phyloP scores from a whole-genome alignment of 2,888 invertebrate genomes.

The Therioaphis trifolii region DNA sequence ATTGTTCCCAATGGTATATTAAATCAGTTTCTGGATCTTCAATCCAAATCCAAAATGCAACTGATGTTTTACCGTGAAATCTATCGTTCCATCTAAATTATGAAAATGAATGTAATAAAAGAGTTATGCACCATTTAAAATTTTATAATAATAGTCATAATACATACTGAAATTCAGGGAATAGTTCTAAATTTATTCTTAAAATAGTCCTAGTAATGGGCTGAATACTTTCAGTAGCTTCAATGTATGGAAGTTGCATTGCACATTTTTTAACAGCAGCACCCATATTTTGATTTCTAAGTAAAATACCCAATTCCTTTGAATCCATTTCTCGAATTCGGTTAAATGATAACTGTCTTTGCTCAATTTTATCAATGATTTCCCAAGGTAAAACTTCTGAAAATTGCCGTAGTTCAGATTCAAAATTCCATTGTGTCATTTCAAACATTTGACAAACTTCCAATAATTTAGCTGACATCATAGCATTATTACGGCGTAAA shows the following conservation, averaged over 20 bases:
- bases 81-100: slow-evolving; percentile 84
- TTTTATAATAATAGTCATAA: not conserved
- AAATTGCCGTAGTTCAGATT: slow-evolving; percentile 78
- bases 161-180: slow-evolving; percentile 73
- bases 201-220: slow-evolving; percentile 95
- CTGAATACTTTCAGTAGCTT: slow-evolving; percentile 86
- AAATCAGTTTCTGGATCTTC: slow-evolving; percentile 94
- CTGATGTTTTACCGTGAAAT: slow-evolving; percentile 86
- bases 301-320: slow-evolving; percentile 83
- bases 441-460: slow-evolving; percentile 93
- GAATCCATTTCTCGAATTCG: slow-evolving; percentile 87
- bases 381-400: slow-evolving; percentile 78
- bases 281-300: slow-evolving; percentile 83
- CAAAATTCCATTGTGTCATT: slow-evolving; percentile 87
- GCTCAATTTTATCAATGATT: slow-evolving; percentile 83
- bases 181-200: slow-evolving; percentile 82
- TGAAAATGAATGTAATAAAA: not conserved
- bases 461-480: slow-evolving; percentile 87
- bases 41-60: slow-evolving; percentile 98
- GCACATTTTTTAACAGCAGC: slow-evolving; percentile 83
- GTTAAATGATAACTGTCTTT: slow-evolving; percentile 78
- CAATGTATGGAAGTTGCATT: slow-evolving; percentile 85
- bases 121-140: not conserved
- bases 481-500: slow-evolving; percentile 87
- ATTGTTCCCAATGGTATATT: slow-evolving; percentile 96